Evolutionary conservation across 2,888 invertebrate genomes (phyloP), one percentile per base, ranked within the genome.

Genomic region (Chironomus tentans): DNA sequence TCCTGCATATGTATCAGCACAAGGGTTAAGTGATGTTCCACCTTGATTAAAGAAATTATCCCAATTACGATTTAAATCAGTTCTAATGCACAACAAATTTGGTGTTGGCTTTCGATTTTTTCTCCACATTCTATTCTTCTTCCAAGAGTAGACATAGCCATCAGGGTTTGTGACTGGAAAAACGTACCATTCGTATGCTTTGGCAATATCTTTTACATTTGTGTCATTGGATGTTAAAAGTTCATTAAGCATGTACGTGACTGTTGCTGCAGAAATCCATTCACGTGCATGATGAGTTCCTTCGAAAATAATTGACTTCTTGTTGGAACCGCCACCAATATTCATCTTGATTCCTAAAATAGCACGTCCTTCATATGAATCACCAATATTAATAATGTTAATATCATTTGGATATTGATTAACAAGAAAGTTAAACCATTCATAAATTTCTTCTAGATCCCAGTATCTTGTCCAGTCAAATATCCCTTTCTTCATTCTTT

Each of bases 11-110:
- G 83, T 87, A 3, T 91, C 88, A 0, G 86, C 80, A 78, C 92
- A 89, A 0, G 90, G 86, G 68, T 85, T 79, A 1, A 78, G 81
- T 78, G 88, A 89, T 0, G 88, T 83, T 13, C 91, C 89, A 38
- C 85, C 84, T 38, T 85, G 85, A 85, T 76, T 18, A 28, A 68
- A 68, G 18, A 88, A 87, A 80, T 86, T 88, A 77, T 86, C 89
- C 89, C 91, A 93, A 81, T 93, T 93, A 77, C 93, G 87, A 81
- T 94, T 94, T 0, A 91, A 88, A 82, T 94, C 93, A 0, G 88
- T 88, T 4, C 93, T 93, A 77, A 82, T 82, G 78, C 90, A 88
- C 12, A 69, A 6, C n/a, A 56, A 10, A 38, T 69, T 76, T 47
- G 15, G 2, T 2, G 74, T 81, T 0, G 84, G 86, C 71, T 84